A percentile compares a stretch with the other conserved stretches of the same genome.
These are phyloP conservation scores for Sander lucioperca DNA, from an alignment of 2,113 vertebrate species.

Conservation along the genomic window DNA sequence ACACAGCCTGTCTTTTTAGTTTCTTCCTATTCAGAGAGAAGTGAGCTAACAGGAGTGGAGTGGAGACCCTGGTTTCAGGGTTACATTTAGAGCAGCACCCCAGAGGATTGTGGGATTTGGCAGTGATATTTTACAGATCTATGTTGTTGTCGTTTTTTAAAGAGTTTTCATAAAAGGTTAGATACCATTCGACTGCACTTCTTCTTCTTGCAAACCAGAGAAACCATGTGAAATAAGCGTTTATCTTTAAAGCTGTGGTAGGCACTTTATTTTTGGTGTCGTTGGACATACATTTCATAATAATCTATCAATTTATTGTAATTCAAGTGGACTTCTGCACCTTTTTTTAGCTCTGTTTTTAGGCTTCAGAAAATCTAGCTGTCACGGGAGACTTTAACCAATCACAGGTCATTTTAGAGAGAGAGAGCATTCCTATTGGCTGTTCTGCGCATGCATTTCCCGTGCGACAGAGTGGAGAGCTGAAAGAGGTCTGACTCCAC, in stretches of 20 bases:
- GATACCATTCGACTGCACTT: not conserved
- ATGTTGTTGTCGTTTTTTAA: not conserved
- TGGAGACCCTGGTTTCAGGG: slow-evolving; percentile 18
- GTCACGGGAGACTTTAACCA: no score
- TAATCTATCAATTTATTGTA: no score
- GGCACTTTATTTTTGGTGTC: no score
- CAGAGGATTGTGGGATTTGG: slow-evolving; percentile 31
- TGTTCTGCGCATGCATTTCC: no score
- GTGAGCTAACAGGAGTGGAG: slow-evolving; percentile 19
- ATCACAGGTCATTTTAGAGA: no score
- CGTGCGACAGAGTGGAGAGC: no score
- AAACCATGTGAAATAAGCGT: slow-evolving; percentile 31
- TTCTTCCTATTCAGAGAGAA: slow-evolving; percentile 27
- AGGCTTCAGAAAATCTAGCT: no score
- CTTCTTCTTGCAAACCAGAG: slow-evolving; percentile 16
- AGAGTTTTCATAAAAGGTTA: slow-evolving; percentile 1
- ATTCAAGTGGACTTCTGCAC: no score
- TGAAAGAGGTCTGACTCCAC: no score
- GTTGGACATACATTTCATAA: no score
- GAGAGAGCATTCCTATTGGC: no score
- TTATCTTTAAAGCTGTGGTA: not conserved
- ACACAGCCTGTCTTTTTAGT: slow-evolving; percentile 37
- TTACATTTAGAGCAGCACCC: slow-evolving; percentile 3
- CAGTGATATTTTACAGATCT: slow-evolving; percentile 13
- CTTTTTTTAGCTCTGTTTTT: no score